A percentile compares a stretch with the other conserved stretches of the same genome.
Evolutionary conservation across 2,113 vertebrate genomes (phyloP).

Genomic region (Heterochromis multidens): DNA sequence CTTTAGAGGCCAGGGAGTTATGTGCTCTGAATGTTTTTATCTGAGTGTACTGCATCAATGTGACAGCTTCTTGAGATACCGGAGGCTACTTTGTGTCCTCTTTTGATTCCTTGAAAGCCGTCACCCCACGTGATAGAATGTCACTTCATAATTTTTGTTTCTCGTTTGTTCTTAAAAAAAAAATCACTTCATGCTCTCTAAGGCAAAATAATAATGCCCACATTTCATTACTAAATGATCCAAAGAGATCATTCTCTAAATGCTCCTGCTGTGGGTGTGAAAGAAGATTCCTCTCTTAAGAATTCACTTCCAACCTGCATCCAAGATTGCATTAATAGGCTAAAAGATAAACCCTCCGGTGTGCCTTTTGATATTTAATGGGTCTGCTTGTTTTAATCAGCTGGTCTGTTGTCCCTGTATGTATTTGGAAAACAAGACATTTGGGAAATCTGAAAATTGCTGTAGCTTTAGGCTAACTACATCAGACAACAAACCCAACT

Average conservation of each 20-base stretch:
- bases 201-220: background rate
- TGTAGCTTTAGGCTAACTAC: background rate
- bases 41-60: conserved; percentile 40
- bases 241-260: background rate
- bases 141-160: conserved; percentile 7
- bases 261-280: background rate
- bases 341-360: background rate
- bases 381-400: background rate
- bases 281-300: background rate
- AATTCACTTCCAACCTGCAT: background rate
- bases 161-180: background rate
- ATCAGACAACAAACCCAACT: background rate
- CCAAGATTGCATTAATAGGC: background rate
- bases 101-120: conserved; percentile 9
- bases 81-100: conserved; percentile 40
- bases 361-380: background rate
- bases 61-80: conserved; percentile 50
- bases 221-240: background rate
- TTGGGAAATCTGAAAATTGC: background rate
- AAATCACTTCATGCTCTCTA: background rate
- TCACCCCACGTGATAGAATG: background rate
- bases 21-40: conserved; percentile 47
- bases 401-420: background rate
- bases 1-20: conserved; percentile 7
- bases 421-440: background rate